These are phyloP conservation scores for Microctenopoma stevenorrisi DNA, from an alignment of 2,797 vertebrate genomes.

Conservation along the genomic window DNA sequence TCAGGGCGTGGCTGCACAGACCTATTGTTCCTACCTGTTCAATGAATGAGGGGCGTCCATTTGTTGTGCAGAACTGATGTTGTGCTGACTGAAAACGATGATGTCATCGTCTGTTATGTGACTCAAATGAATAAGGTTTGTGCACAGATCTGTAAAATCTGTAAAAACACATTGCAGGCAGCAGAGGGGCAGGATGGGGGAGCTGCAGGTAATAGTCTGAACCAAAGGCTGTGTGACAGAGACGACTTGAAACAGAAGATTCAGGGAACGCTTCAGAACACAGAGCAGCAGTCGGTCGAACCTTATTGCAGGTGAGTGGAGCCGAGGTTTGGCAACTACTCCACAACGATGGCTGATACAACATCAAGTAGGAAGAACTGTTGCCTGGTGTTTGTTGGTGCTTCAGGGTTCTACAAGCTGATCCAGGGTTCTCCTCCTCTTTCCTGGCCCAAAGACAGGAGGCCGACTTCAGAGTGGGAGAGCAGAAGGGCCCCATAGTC, in stretches of 20 bases:
- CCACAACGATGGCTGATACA: no score
- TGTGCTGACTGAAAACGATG: no score
- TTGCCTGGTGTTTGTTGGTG: conserved; percentile 6
- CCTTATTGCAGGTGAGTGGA: conserved; percentile 31
- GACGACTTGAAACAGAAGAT: conserved; percentile 38
- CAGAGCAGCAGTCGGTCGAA: conserved; percentile 22
- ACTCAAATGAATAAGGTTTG: background rate
- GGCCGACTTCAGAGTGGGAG: conserved; percentile 22
- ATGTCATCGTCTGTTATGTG: background rate
- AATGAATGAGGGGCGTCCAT: conserved; percentile 23
- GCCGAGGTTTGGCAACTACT: background rate
- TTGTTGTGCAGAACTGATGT: background rate
- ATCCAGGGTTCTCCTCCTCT: conserved; percentile 31
- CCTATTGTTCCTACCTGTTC: conserved; percentile 38
- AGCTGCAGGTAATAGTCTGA: conserved; percentile 14
- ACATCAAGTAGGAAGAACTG: background rate
- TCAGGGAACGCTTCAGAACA: conserved; percentile 29
- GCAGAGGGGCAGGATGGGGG: conserved; percentile 11
- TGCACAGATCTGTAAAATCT: background rate
- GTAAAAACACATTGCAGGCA: conserved; percentile 34
- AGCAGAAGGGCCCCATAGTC: conserved; percentile 40
- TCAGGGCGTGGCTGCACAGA: conserved; percentile 25
- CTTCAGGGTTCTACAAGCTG: conserved; percentile 45
- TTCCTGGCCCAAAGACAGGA: conserved; percentile 36
- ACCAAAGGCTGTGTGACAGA: background rate